A percentile compares a stretch with the other conserved stretches of the same genome.
phyloP scores from a whole-genome alignment of 2,888 invertebrate genomes.

The Leptopilina myrica region DNA sequence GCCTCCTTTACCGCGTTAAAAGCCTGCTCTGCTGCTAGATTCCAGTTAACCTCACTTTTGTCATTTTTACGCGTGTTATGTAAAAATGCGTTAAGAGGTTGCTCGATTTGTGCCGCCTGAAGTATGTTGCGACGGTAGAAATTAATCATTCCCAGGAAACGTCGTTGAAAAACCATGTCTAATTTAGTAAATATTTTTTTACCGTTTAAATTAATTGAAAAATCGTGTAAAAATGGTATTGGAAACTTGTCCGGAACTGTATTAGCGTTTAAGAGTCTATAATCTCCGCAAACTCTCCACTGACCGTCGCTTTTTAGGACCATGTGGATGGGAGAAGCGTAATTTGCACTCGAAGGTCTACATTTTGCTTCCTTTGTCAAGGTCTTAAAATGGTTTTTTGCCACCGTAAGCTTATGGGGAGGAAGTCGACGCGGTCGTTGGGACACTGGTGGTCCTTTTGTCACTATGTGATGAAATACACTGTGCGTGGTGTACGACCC shows the following conservation, averaged over 20 bases:
- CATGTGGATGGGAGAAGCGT: not conserved
- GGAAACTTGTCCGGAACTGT: constrained; percentile 5
- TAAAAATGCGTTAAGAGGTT: constrained; percentile 64
- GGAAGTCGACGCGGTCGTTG: too few species aligned
- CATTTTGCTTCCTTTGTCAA: not conserved
- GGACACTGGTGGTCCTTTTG: too few species aligned
- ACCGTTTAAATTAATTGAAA: not conserved
- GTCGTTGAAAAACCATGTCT: too few species aligned
- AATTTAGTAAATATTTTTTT: not conserved
- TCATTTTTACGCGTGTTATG: not conserved
- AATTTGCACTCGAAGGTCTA: not conserved
- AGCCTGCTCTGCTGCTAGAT: constrained; percentile 41
- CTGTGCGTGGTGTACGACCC: too few species aligned
- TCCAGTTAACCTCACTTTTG: constrained; percentile 45
- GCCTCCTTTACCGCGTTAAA: constrained; percentile 49
- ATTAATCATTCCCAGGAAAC: constrained; percentile 71
- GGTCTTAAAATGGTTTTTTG: not conserved
- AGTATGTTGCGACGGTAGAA: constrained; percentile 71
- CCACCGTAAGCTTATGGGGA: not conserved
- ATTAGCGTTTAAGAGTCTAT: not conserved
- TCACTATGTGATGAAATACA: too few species aligned
- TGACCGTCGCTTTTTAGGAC: too few species aligned
- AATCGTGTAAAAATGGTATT: not conserved
- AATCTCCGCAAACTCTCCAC: too few species aligned
- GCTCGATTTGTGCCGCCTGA: constrained; percentile 66